Base-by-base conservation (phyloP, 2,113 vertebrate genomes). In the Isurus oxyrinchus region DNA sequence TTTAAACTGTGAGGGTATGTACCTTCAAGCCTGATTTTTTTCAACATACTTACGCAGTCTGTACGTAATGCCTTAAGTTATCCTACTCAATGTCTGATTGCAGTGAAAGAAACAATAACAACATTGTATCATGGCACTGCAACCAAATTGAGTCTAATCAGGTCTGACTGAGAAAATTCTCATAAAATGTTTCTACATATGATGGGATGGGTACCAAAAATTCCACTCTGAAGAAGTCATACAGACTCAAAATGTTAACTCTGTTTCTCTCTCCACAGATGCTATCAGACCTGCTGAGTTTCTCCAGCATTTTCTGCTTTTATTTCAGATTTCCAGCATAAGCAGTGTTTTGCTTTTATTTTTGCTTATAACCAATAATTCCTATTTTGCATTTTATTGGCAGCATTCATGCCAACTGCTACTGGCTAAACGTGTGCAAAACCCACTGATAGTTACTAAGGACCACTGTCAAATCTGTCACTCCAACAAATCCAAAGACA, bases 1-100 rank as follows among this genome's bases (percentile, higher is more conserved):
- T 25, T 96, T 98, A 69, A 98, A 98, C 96, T 99, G 98, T 97
- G 98, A 99, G 96, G 98, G 98, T 99, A 97, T 97, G n/a, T 96
- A 81, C 96, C 49, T 97, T 96, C 57, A 96, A 66, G 76, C 25
- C 6, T 0, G 57, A 96, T 96, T 95, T 76, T 76, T 40, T 76
- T 72, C 49, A 72, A 76, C 55, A 55, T n/a, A 61, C 27, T n/a
- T 95, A 53, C 8, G 44, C 8, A n/a, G 21, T 40, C 53, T 94
- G 90, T 40, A 40, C n/a, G 5, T 21, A 61, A n/a, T 93, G 57
- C 57, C 40, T 61, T 61, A 90, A 31, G 40, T 94, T 94, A 66
- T 23, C 90, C 27, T 44, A 5, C 11, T 95, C 19, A 67, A 3
- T 69, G 27, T 69, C 66, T 95, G n/a, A 95, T 72, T 8, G 27